phyloP scores from a whole-genome alignment of 2,113 vertebrate species.

The Pandion haliaetus region DNA sequence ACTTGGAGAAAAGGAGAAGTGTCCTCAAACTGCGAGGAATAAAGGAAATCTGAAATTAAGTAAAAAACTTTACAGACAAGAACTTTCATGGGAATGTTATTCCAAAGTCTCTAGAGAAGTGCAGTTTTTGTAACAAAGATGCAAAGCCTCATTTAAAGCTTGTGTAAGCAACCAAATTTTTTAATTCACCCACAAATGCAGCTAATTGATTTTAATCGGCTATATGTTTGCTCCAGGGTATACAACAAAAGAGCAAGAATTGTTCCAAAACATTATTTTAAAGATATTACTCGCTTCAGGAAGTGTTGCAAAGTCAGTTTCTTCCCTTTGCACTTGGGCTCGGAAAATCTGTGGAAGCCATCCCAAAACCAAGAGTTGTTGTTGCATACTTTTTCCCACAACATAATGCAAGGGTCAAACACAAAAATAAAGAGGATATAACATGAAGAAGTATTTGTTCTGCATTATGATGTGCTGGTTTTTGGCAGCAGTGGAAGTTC shows the following conservation, averaged over 20 bases:
- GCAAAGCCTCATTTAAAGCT: background rate
- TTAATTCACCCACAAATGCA: background rate
- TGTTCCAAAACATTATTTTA: background rate
- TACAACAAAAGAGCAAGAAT: background rate
- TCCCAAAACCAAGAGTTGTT: background rate
- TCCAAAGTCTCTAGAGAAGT: background rate
- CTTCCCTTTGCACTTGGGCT: background rate
- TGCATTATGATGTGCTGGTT: background rate
- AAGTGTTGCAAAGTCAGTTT: background rate
- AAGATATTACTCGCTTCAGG: background rate
- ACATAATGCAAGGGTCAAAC: background rate
- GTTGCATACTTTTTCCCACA: background rate
- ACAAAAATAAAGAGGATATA: background rate
- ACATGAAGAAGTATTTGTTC: slow-evolving; percentile 31
- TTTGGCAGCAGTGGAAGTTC: slow-evolving; percentile 52
- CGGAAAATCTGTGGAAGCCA: background rate
- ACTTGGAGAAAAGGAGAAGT: background rate
- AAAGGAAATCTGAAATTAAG: background rate
- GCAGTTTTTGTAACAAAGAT: background rate
- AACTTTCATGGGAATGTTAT: background rate
- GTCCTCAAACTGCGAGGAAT: background rate
- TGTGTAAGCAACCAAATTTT: background rate
- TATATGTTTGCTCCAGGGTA: background rate
- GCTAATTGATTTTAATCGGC: background rate
- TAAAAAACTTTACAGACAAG: background rate